A percentile compares a stretch with the other conserved stretches of the same genome.
Evolutionary conservation across 2,113 vertebrate species (phyloP).

Genomic region (Perccottus glenii): DNA sequence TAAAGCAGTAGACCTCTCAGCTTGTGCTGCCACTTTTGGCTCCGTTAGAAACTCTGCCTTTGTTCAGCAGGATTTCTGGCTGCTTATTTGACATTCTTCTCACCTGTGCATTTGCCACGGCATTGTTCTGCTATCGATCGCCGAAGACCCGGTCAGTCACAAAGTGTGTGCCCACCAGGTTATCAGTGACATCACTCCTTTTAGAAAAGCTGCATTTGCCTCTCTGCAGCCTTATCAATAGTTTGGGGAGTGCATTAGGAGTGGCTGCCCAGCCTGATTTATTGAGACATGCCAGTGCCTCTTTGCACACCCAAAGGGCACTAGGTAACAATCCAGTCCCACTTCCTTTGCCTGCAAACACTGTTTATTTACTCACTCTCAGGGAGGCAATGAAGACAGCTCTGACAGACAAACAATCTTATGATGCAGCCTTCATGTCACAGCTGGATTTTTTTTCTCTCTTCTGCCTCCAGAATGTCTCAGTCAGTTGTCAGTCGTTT

Average conservation of each 20-base stretch:
- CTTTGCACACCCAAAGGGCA: constrained; percentile 59
- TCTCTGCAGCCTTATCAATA: constrained; percentile 62
- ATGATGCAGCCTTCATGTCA: constrained; percentile 71
- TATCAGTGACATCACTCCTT: constrained; percentile 70
- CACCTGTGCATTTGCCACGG: constrained; percentile 58
- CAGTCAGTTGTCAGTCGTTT: constrained; percentile 70
- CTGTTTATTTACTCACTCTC: constrained; percentile 69
- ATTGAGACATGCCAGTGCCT: constrained; percentile 58
- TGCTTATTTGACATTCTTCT: constrained; percentile 62
- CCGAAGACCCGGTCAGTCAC: constrained; percentile 50
- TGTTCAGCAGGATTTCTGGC: constrained; percentile 20
- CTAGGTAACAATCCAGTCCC: constrained; percentile 62
- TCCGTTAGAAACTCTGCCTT: constrained; percentile 48
- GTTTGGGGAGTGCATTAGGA: constrained; percentile 72
- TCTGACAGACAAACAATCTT: constrained; percentile 74
- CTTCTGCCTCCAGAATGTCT: constrained; percentile 62
- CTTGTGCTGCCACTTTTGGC: constrained; percentile 37
- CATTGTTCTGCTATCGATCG: constrained; percentile 68
- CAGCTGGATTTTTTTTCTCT: constrained; percentile 39
- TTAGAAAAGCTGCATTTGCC: constrained; percentile 44
- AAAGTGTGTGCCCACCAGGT: constrained; percentile 57
- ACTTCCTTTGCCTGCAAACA: constrained; percentile 59
- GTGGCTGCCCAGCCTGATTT: constrained; percentile 63
- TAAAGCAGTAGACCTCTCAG: constrained; percentile 41
- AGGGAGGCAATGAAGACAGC: constrained; percentile 60